Conservation (phyloP, 2,888 invertebrate genomes). For the Netelia virgata region DNA sequence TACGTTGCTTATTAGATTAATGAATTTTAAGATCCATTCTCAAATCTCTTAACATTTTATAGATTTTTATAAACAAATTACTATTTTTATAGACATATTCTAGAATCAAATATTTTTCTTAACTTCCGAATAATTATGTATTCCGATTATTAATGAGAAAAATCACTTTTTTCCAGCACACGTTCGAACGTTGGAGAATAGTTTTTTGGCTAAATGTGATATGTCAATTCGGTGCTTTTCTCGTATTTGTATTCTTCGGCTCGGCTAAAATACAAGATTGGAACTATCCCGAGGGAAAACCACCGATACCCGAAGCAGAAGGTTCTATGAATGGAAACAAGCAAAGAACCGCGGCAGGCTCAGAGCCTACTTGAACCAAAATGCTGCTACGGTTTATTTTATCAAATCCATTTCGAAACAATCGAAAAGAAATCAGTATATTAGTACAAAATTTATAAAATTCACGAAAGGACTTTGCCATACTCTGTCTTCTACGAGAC, state of each 20-base stretch:
- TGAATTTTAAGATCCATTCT: too few species aligned
- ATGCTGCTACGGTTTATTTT: not conserved
- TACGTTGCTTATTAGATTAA: too few species aligned
- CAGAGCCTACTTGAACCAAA: slow-evolving; percentile 28
- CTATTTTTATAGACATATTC: too few species aligned
- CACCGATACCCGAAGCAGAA: slow-evolving; percentile 26
- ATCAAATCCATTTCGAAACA: not conserved
- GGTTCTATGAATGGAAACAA: slow-evolving; percentile 8
- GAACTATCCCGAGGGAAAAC: slow-evolving; percentile 76
- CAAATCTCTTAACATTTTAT: too few species aligned
- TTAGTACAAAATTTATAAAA: not conserved
- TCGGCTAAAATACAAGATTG: slow-evolving; percentile 81
- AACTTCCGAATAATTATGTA: too few species aligned
- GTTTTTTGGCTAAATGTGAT: slow-evolving; percentile 79
- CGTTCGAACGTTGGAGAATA: slow-evolving; percentile 78
- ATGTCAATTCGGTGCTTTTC: slow-evolving; percentile 77
- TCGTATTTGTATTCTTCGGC: slow-evolving; percentile 77
- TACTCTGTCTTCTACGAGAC: not conserved
- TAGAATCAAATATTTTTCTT: too few species aligned
- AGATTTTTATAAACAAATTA: too few species aligned
- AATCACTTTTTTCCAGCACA: slow-evolving; percentile 76
- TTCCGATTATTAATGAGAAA: not conserved
- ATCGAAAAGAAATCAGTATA: not conserved
- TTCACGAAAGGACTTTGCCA: not conserved
- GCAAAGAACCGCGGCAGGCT: not conserved